Evolutionary conservation across 2,888 invertebrate species (phyloP).

Genomic region (Helicoverpa assulta): DNA sequence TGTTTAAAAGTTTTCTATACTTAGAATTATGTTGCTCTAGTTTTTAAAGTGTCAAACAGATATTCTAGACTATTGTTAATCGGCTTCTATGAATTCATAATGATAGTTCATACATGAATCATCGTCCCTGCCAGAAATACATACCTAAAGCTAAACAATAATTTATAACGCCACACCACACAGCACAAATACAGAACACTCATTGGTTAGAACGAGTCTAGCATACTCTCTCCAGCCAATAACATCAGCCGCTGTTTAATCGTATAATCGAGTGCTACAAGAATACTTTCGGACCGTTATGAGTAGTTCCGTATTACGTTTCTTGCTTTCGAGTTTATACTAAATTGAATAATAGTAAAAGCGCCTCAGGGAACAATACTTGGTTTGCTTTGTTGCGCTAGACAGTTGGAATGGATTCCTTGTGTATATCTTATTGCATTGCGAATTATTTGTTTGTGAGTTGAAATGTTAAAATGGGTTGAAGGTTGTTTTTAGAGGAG

Average conservation of each 20-base stretch:
- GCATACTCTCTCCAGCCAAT: constrained; percentile 11
- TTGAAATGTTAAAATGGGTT: not conserved
- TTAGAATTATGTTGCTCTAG: too few relatives aligned
- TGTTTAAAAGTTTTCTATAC: too few relatives aligned
- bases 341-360: constrained; percentile 61
- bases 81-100: not conserved
- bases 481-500: not conserved
- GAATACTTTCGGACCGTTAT: constrained; percentile 31
- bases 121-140: constrained; percentile 22
- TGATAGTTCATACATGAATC: not conserved
- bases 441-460: constrained; percentile 24
- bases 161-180: constrained; percentile 15
- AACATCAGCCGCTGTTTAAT: not conserved
- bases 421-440: constrained; percentile 34
- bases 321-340: constrained; percentile 48
- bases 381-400: constrained; percentile 48
- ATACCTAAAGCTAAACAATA: constrained; percentile 3
- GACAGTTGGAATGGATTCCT: constrained; percentile 42
- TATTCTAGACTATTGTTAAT: too few relatives aligned
- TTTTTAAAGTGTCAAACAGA: too few relatives aligned
- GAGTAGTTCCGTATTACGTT: constrained; percentile 44
- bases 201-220: constrained; percentile 12
- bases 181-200: constrained; percentile 2
- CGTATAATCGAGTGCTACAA: constrained; percentile 1
- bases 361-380: constrained; percentile 49